Conservation (phyloP, 2,113 vertebrate species). For the Tyto alba region DNA sequence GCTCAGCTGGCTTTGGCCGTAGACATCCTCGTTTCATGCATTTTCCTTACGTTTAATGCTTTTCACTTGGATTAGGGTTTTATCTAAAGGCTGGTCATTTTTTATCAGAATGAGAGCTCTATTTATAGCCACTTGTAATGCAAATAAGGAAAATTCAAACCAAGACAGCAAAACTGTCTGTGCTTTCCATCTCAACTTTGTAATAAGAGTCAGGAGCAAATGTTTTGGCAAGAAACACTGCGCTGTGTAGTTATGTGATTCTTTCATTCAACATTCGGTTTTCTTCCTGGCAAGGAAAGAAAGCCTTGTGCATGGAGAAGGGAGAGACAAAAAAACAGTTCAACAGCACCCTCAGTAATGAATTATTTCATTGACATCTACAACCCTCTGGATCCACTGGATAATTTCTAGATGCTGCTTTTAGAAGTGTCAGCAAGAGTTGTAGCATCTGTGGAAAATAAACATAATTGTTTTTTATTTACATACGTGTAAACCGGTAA, state of each 20-base stretch:
- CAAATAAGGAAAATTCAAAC: background rate
- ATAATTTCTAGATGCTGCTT: background rate
- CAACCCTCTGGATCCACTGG: background rate
- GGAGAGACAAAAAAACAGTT: background rate
- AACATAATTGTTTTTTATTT: background rate
- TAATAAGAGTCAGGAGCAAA: background rate
- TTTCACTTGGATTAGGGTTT: background rate
- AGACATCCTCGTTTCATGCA: background rate
- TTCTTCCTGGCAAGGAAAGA: slow-evolving; percentile 21
- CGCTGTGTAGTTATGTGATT: background rate
- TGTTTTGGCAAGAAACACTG: background rate
- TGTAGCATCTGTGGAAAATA: background rate
- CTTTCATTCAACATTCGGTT: slow-evolving; percentile 17
- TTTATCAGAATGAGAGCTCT: background rate
- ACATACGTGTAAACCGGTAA: slow-evolving; percentile 84
- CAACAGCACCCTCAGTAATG: background rate
- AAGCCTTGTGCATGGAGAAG: background rate
- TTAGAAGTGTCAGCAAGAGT: background rate
- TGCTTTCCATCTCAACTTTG: slow-evolving; percentile 1
- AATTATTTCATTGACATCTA: background rate
- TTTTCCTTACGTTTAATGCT: slow-evolving; percentile 10
- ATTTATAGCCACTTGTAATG: slow-evolving; percentile 44
- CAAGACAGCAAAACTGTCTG: background rate
- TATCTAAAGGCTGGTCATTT: slow-evolving; percentile 30
- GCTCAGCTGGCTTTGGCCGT: background rate